Conservation (phyloP, 2,113 vertebrate genomes). For the Condylura cristata region DNA sequence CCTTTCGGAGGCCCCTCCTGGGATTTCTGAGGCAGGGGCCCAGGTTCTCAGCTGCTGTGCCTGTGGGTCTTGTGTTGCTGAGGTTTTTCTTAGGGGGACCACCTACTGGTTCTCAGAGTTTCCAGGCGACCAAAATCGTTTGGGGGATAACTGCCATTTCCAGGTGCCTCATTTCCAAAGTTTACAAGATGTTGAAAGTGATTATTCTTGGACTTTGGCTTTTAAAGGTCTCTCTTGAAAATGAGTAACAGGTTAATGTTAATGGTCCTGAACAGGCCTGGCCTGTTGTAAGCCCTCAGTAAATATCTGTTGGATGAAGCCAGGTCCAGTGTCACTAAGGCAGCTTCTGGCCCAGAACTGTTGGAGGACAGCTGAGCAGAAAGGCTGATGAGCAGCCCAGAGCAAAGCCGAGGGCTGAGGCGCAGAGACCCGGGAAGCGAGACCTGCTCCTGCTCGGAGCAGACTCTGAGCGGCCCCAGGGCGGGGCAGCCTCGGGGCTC, state of each 20-base stretch:
- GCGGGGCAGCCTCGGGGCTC: not conserved
- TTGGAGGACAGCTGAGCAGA: not conserved
- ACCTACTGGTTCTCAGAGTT: not conserved
- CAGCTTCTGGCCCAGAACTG: not conserved
- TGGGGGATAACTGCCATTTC: not conserved
- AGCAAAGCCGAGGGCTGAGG: not conserved
- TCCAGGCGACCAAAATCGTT: not conserved
- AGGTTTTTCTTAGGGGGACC: not conserved
- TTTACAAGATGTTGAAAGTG: not conserved
- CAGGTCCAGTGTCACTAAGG: not conserved
- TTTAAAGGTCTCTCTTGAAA: conserved; percentile 7
- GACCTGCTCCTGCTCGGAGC: too few relatives aligned
- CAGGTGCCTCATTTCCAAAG: not conserved
- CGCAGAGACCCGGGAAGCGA: too few relatives aligned
- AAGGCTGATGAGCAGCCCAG: not conserved
- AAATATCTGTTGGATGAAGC: not conserved
- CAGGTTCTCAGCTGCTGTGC: not conserved
- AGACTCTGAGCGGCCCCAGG: not conserved
- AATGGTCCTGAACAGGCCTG: not conserved
- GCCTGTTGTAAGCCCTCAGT: not conserved
- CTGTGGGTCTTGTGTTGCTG: not conserved
- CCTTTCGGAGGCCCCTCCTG: not conserved
- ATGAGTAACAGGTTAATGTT: not conserved
- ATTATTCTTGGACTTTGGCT: not conserved
- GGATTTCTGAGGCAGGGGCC: not conserved